phyloP scores from a whole-genome alignment of 2,888 invertebrate species.

The Periphyllus acericola region DNA sequence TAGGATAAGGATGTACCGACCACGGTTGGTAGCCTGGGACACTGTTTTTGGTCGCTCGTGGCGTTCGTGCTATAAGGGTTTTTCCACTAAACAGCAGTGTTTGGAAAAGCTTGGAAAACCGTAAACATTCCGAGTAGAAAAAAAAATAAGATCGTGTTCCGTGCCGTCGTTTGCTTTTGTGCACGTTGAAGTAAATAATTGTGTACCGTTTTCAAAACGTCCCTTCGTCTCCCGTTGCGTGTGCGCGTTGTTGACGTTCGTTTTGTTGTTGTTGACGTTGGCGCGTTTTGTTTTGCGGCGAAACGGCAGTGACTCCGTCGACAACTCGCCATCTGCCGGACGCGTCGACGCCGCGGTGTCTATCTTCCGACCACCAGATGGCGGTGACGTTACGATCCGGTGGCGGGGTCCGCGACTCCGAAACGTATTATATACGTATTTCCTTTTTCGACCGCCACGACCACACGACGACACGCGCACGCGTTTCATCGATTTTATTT shows the following conservation, averaged over 20 bases:
- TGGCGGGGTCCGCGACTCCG: not conserved
- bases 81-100: too few relatives aligned
- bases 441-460: not conserved
- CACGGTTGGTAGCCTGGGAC: too few relatives aligned
- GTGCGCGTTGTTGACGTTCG: not conserved
- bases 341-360: not conserved
- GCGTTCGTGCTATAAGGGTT: too few relatives aligned
- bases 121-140: too few relatives aligned
- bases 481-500: not conserved
- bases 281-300: not conserved
- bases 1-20: too few relatives aligned
- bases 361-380: not conserved
- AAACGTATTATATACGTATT: not conserved
- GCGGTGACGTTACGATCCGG: not conserved
- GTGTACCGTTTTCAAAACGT: too few relatives aligned
- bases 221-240: too few relatives aligned
- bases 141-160: too few relatives aligned
- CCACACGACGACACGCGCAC: not conserved
- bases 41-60: too few relatives aligned
- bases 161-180: too few relatives aligned
- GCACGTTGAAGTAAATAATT: too few relatives aligned
- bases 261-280: not conserved
- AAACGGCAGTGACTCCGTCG: not conserved
- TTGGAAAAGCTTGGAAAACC: too few relatives aligned
- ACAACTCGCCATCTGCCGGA: not conserved